Evolutionary conservation across 2,113 vertebrate species (phyloP).

Genomic region (Neodontobutis hainanensis): DNA sequence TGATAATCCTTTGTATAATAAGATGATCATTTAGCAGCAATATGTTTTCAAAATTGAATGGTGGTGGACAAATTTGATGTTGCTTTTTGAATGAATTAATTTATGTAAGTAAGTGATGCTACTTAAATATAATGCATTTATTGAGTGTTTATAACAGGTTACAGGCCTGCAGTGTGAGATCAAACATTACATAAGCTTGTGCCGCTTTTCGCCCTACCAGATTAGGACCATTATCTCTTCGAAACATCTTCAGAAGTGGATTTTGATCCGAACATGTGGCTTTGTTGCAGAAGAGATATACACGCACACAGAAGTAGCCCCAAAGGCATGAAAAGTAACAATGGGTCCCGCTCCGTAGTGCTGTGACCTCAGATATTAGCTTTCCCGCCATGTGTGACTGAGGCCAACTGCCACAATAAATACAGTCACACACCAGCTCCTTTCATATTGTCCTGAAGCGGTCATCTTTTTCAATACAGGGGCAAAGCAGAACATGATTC

Average conservation of each 20-base stretch:
- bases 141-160: slow-evolving; percentile 9
- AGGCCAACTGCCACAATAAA: slow-evolving; percentile 44
- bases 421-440: slow-evolving; percentile 5
- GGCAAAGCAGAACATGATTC: not conserved
- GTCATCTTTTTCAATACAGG: not conserved
- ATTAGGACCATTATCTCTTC: slow-evolving; percentile 50
- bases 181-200: slow-evolving; percentile 30
- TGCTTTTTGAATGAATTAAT: not conserved
- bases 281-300: slow-evolving; percentile 57
- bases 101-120: slow-evolving; percentile 1
- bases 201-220: slow-evolving; percentile 25
- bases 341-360: slow-evolving; percentile 5
- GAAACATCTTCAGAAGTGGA: slow-evolving; percentile 49
- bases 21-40: slow-evolving; percentile 16
- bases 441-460: not conserved
- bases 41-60: not conserved
- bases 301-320: slow-evolving; percentile 17
- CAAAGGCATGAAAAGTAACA: slow-evolving; percentile 21
- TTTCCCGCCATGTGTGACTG: slow-evolving; percentile 39
- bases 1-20: slow-evolving; percentile 21
- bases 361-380: slow-evolving; percentile 54
- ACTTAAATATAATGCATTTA: not conserved
- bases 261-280: slow-evolving; percentile 39
- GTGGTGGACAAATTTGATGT: no score
- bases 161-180: slow-evolving; percentile 39